Base-by-base conservation (phyloP, 2,888 invertebrate genomes). In the Noctua janthina region DNA sequence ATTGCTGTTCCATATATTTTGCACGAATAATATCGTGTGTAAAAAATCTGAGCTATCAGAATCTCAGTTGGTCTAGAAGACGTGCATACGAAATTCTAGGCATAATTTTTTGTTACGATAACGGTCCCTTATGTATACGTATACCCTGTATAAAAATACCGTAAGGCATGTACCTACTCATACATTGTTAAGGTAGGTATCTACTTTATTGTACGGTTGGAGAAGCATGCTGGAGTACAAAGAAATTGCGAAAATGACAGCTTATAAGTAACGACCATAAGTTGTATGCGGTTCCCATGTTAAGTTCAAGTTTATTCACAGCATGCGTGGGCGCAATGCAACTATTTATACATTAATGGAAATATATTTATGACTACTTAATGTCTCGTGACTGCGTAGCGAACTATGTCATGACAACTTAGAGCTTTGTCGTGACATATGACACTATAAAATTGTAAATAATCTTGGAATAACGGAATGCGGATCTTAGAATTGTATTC, bases 251-350 rank as follows among this genome's bases (percentile, higher is more conserved):
- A 81, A 73, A 73, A 77, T 70, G 39, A 67, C 83, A 74, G 39
- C 59, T 49, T 83, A 49, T n/a, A 72, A 73, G 43, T 76, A 68
- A 76, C 51, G 51, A 68, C 6, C 17, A 35, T 68, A 68, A n/a
- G 11, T 29, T 68, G 35, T 78, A 72, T 72, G 56, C 39, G n/a
- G 77, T 87, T 86, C 76, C 74, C 85, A 76, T 78, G 85, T 73
- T 81, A 81, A 81, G 87, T 87, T 87, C 86, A 86, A 87, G 85
- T 81, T 86, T 87, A 87, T 85, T 85, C 70, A 54, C 66, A 64
- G 43, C 68, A 85, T 85, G 77, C 64, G 81, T 85, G 64, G 67
- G 73, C 74, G 66, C 70, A 78, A 62, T 72, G 54, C 84, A 62
- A 43, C 83, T 35, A 74, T 67, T 84, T 64, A 64, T 71, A 72